Base-by-base conservation (phyloP, 2,888 invertebrate genomes). In the Noctua comes region DNA sequence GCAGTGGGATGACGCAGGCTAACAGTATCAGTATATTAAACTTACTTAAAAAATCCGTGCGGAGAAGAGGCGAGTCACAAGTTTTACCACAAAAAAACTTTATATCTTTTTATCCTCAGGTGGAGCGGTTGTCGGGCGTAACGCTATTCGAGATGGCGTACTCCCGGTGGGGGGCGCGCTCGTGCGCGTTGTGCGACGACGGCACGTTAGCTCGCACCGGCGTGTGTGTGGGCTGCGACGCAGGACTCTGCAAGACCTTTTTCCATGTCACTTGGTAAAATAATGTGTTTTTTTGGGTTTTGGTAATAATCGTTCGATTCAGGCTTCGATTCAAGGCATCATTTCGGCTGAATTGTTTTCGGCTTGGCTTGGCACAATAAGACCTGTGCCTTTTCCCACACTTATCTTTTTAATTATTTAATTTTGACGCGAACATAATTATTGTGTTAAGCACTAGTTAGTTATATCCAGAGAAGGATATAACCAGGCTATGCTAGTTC, bases 141-240 rank as follows among this genome's bases (percentile, higher is more conserved):
- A 99, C 99, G 0, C 96, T 99, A 80, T 99, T 99, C 95, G 99
- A 99, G 96, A 99, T 99, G 98, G 98, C 99, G n/a, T 99, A 99
- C 94, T 98, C 98, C 75, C 98, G 98, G 89, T 99, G 99, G 99
- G 99, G 99, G 59, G 98, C 99, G 16, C 99, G 99, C 91, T 97
- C 98, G 18, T 99, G 99, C 93, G 98, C 98, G 13, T 96, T 99
- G 21, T 99, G 99, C 94, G 98, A 98, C 84, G 99, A 99, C 94
- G 97, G 98, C 7, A 97, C 98, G 64, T 98, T 98, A 91, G 98
- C 99, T 16, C 97, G 99, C 48, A 99, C 99, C 0, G 99, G 99
- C 4, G 99, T 99, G 24, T 99, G 99, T 92, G 99, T 99, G 76
- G 98, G 98, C 83, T 99, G 99, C 95, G 99, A 99, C 96, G 99